These are phyloP conservation scores for Cichladusa arquata DNA, from an alignment of 2,113 vertebrate genomes.

Conservation along the genomic window DNA sequence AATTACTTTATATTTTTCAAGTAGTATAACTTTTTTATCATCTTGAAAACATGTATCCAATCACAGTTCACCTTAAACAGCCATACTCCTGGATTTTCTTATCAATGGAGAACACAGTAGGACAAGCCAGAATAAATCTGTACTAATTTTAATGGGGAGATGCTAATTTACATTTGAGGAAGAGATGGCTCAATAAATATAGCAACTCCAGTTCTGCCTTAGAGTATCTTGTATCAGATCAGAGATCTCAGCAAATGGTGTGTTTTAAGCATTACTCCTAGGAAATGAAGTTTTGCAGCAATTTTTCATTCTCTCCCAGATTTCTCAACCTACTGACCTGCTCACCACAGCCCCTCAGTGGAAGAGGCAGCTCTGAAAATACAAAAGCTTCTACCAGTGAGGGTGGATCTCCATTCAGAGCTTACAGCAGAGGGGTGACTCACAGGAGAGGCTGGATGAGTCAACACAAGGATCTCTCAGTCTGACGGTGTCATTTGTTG, in stretches of 20 bases:
- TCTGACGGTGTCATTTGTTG: neutral
- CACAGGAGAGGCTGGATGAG: neutral
- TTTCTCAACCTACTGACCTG: neutral
- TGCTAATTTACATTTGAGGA: neutral
- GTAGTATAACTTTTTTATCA: neutral
- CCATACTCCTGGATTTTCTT: neutral
- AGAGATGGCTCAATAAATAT: neutral
- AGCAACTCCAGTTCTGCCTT: neutral
- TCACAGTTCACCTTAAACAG: neutral
- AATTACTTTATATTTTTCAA: neutral
- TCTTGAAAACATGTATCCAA: neutral
- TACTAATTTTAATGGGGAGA: neutral
- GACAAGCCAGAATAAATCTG: neutral
- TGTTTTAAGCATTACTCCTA: neutral
- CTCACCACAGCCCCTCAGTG: neutral
- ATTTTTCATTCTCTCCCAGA: neutral
- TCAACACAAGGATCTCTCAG: neutral
- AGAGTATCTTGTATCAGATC: neutral
- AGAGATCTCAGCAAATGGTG: neutral
- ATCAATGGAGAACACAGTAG: neutral
- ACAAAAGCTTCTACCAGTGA: neutral
- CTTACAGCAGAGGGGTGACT: neutral
- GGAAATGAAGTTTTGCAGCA: neutral
- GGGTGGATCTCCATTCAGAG: neutral
- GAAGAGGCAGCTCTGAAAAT: neutral